Conservation (phyloP, 2,888 invertebrate species). For the Oxyteleia sp. region DNA sequence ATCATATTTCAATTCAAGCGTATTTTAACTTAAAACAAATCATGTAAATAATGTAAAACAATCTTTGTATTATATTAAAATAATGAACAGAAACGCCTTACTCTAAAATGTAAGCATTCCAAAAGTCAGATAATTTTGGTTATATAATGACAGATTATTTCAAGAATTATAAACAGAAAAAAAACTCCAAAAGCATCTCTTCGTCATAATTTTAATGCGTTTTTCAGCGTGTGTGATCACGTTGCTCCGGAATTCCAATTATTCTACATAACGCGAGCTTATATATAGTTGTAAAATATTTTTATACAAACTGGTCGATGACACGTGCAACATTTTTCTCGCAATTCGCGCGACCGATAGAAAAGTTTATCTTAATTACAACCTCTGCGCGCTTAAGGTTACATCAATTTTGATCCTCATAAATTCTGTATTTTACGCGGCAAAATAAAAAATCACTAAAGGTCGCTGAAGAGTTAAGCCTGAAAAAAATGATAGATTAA, state of each 20-base stretch:
- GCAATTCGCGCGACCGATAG: not conserved
- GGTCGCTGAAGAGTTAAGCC: conserved; percentile 1
- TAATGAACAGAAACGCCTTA: too few species aligned
- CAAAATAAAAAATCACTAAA: conserved; percentile 23
- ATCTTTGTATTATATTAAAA: too few species aligned
- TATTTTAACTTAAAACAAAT: too few species aligned
- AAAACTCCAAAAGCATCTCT: too few species aligned
- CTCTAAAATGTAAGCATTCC: too few species aligned
- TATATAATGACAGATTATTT: too few species aligned
- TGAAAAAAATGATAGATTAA: conserved; percentile 32
- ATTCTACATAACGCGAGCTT: conserved; percentile 2
- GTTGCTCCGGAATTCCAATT: conserved; percentile 9
- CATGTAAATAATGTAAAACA: too few species aligned
- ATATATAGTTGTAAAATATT: conserved; percentile 7
- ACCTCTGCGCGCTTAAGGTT: conserved; percentile 67
- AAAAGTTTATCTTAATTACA: conserved; percentile 77
- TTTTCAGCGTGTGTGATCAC: too few species aligned
- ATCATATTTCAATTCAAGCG: too few species aligned
- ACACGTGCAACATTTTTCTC: conserved; percentile 7
- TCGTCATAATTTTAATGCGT: too few species aligned
- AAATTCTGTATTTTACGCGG: conserved; percentile 76
- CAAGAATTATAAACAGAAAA: too few species aligned
- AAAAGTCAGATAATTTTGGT: too few species aligned
- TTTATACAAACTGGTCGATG: conserved; percentile 25
- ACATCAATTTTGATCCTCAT: conserved; percentile 78